A percentile compares a stretch with the other conserved stretches of the same genome.
Conservation (phyloP, 2,797 vertebrate species). For the Ispidina picta region DNA sequence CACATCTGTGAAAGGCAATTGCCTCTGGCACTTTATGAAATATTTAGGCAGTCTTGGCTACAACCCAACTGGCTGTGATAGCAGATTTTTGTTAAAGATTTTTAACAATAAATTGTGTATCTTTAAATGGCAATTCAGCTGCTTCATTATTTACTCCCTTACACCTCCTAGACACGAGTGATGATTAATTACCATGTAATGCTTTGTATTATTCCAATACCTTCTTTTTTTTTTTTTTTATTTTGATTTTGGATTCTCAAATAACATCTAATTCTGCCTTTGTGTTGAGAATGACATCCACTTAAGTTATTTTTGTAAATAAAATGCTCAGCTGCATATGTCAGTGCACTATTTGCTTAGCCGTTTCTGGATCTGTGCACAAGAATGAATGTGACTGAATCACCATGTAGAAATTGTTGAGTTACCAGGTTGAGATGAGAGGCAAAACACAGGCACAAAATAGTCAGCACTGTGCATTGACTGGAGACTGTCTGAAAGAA, state of each 20-base stretch:
- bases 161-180: background rate
- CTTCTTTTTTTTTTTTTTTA: background rate
- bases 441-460: background rate
- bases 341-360: background rate
- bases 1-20: background rate
- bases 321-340: background rate
- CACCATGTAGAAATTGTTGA: background rate
- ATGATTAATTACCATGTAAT: slow-evolving; percentile 3
- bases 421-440: background rate
- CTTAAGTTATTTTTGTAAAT: background rate
- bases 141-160: background rate
- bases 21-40: background rate
- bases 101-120: slow-evolving; percentile 20
- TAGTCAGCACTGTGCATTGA: background rate
- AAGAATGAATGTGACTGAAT: background rate
- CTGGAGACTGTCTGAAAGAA: background rate
- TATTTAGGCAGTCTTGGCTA: background rate
- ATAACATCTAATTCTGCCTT: background rate
- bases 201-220: background rate
- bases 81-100: background rate
- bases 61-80: background rate
- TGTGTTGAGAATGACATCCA: background rate
- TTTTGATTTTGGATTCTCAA: background rate
- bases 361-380: background rate
- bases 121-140: background rate